These are phyloP conservation scores for Leucophora obtusa DNA, from an alignment of 2,888 invertebrate genomes.

Conservation along the genomic window DNA sequence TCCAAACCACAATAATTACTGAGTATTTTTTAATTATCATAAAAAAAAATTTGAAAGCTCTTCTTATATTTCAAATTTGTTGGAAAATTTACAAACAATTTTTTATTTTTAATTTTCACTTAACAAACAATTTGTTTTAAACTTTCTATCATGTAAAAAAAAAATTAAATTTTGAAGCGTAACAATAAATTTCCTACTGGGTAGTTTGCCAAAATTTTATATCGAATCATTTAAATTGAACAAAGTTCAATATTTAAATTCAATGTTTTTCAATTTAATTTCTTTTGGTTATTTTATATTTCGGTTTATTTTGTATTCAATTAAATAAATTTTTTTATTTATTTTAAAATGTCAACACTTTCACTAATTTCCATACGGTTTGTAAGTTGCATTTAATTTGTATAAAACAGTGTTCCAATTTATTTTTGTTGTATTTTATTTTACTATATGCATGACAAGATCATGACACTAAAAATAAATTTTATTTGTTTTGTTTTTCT, in stretches of 20 bases:
- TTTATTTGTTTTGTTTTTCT: constrained; percentile 1
- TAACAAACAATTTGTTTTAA: too few species aligned
- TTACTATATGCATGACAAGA: constrained; percentile 39
- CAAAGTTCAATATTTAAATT: constrained; percentile 20
- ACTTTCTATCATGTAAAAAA: too few species aligned
- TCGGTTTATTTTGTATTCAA: too few species aligned
- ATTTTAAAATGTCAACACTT: constrained; percentile 69
- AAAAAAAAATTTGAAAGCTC: too few species aligned
- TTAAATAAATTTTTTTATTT: constrained; percentile 28
- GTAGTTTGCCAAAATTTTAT: background rate
- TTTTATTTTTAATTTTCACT: too few species aligned
- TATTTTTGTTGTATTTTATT: background rate
- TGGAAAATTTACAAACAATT: too few species aligned
- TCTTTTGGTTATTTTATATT: constrained; percentile 10
- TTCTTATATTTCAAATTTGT: too few species aligned
- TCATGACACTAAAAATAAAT: constrained; percentile 60
- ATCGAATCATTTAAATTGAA: constrained; percentile 14
- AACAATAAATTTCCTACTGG: too few species aligned
- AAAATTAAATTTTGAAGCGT: too few species aligned
- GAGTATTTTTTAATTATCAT: too few species aligned
- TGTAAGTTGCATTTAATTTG: constrained; percentile 50
- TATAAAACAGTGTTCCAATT: constrained; percentile 72
- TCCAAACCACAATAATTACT: too few species aligned
- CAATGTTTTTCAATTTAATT: constrained; percentile 6
- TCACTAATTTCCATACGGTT: constrained; percentile 56